Evolutionary conservation across 1,140 invertebrate genomes (phyloP).

Genomic region (Onthophagus taurus): DNA sequence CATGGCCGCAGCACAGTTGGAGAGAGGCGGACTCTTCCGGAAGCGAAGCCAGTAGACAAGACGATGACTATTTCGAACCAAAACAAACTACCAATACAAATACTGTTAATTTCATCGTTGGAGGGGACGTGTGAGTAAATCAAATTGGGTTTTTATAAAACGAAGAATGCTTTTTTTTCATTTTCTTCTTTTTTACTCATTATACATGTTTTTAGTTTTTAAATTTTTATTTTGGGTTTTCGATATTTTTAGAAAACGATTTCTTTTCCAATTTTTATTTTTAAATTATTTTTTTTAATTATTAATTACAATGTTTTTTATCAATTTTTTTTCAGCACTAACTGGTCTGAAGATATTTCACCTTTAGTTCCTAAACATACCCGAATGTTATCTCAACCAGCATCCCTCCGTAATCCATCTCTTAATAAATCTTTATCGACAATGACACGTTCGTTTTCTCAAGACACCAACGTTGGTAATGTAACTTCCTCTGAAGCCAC

Average conservation of each 20-base stretch:
- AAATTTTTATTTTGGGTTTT: neutral
- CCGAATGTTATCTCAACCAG: slow-evolving; percentile 12
- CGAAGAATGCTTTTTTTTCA: neutral
- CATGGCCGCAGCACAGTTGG: slow-evolving; percentile 18
- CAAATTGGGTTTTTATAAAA: neutral
- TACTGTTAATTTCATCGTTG: slow-evolving; percentile 35
- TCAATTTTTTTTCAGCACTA: slow-evolving; percentile 3
- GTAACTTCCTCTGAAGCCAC: neutral
- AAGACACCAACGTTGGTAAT: slow-evolving; percentile 36
- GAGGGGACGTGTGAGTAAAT: slow-evolving; percentile 30
- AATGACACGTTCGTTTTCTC: slow-evolving; percentile 27
- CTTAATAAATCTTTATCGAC: slow-evolving; percentile 33
- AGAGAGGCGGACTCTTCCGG: slow-evolving; percentile 37
- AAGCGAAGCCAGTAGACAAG: slow-evolving; percentile 37
- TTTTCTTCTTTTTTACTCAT: neutral
- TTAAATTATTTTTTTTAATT: neutral
- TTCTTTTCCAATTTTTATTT: neutral
- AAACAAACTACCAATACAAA: neutral
- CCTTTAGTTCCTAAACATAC: slow-evolving; percentile 9
- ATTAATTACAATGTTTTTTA: neutral
- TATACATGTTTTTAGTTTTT: neutral
- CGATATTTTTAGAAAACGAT: neutral
- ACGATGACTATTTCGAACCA: slow-evolving; percentile 34
- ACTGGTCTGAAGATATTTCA: slow-evolving; percentile 11
- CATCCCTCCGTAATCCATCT: slow-evolving; percentile 16